A percentile compares a stretch with the other conserved stretches of the same genome.
Conservation (phyloP, 2,113 vertebrate genomes). For the Calcarius ornatus region DNA sequence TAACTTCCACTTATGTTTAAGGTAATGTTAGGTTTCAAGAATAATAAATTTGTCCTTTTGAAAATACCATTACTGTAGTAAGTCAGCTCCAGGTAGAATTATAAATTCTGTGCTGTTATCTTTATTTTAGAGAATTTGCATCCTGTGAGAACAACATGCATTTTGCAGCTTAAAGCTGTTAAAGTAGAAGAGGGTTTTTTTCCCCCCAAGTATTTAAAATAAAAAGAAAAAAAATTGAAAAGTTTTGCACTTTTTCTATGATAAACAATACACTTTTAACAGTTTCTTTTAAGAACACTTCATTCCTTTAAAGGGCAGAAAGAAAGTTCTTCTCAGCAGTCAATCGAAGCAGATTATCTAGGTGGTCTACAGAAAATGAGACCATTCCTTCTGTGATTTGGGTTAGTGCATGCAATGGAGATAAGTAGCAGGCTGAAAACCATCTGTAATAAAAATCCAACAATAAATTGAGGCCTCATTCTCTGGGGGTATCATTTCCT, state of each 20-base stretch:
- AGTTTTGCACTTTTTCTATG: neutral
- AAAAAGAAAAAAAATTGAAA: neutral
- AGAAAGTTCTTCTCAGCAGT: neutral
- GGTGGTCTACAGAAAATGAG: neutral
- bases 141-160: neutral
- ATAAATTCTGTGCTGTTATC: neutral
- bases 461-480: neutral
- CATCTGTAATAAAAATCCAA: neutral
- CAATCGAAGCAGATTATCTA: neutral
- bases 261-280: neutral
- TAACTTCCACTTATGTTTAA: neutral
- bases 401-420: neutral
- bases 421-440: neutral
- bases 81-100: neutral
- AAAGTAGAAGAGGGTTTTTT: neutral
- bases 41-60: neutral
- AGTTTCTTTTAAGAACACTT: neutral
- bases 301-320: neutral
- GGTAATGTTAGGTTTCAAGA: neutral
- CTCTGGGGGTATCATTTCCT: rapidly evolving
- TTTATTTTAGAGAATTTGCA: neutral
- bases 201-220: neutral
- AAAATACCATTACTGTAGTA: neutral
- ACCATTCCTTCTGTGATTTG: neutral
- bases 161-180: neutral